Evolutionary conservation across 1,140 invertebrate genomes (phyloP).

Genomic region (Nymphalis io): DNA sequence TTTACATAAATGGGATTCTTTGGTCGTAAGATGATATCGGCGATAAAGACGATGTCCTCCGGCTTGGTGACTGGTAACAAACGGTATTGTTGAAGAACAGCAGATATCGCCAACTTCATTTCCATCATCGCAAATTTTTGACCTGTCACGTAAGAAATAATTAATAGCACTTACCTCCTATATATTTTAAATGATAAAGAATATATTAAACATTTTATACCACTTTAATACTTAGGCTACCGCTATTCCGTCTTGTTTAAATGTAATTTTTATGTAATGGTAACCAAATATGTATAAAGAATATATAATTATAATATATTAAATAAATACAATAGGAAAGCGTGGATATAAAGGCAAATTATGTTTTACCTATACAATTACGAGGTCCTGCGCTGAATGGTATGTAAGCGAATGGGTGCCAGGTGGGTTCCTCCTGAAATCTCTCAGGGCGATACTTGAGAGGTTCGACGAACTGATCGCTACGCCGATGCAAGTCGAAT

Average conservation of each 20-base stretch:
- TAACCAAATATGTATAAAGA: no score
- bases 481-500: constrained; percentile 18
- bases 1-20: constrained; percentile 40
- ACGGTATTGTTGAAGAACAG: constrained; percentile 40
- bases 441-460: neutral
- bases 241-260: no score
- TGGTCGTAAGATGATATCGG: constrained; percentile 44
- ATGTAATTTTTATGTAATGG: no score
- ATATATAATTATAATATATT: no score
- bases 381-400: no score
- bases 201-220: no score
- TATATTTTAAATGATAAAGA: no score
- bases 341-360: no score
- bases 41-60: constrained; percentile 35
- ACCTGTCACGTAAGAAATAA: constrained; percentile 44
- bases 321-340: no score
- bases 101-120: constrained; percentile 53
- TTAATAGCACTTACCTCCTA: no score
- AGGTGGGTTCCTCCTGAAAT: neutral
- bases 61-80: constrained; percentile 41
- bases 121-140: constrained; percentile 68
- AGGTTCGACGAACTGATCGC: neutral
- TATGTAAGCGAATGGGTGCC: neutral
- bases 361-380: no score
- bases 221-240: no score